These are phyloP conservation scores for Ostrea denselamellosa DNA, from an alignment of 1,140 invertebrate species.

Conservation along the genomic window DNA sequence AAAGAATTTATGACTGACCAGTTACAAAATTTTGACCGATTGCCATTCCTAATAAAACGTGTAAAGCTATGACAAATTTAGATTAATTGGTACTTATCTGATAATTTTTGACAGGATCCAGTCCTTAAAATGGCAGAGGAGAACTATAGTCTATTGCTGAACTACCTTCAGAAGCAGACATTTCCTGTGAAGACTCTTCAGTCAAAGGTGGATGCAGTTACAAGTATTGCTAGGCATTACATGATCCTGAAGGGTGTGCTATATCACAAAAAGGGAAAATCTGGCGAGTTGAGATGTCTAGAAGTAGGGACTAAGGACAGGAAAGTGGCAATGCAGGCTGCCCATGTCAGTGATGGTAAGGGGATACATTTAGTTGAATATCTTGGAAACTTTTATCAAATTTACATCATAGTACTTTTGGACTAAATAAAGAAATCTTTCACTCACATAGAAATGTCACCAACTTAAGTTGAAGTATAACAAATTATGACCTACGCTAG, in stretches of 20 bases:
- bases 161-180: slow-evolving; percentile 50
- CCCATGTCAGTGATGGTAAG: slow-evolving; percentile 44
- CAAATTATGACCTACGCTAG: no score
- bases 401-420: no score
- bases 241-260: slow-evolving; percentile 41
- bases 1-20: no score
- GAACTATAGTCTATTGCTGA: slow-evolving; percentile 48
- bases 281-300: slow-evolving; percentile 28
- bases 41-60: no score
- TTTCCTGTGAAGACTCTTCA: slow-evolving; percentile 35
- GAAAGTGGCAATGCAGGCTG: slow-evolving; percentile 53
- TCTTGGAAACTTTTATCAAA: no score
- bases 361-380: background rate
- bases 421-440: no score
- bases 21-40: no score
- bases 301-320: slow-evolving; percentile 47
- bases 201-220: slow-evolving; percentile 2
- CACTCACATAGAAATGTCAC: no score
- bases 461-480: no score
- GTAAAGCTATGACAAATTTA: background rate
- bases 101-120: slow-evolving; percentile 47
- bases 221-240: slow-evolving; percentile 46
- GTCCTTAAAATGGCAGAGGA: slow-evolving; percentile 54
- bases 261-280: slow-evolving; percentile 37
- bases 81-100: background rate